Percentiles rank a stretch among this genome's conserved stretches.
Conservation (phyloP, 92 coral and sea anemone species). For the Porites evermanni region DNA sequence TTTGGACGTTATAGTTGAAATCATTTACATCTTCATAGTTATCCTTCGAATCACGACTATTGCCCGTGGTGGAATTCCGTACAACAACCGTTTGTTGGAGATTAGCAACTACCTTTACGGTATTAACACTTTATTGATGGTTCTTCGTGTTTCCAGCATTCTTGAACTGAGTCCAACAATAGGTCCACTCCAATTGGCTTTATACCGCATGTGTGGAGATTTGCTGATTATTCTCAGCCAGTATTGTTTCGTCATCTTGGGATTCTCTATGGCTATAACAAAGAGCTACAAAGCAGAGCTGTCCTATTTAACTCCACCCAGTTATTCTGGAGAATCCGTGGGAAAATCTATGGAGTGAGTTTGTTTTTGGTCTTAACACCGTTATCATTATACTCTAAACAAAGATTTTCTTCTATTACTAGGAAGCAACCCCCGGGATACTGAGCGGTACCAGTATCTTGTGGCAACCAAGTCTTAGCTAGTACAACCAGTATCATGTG, state of each 20-base stretch:
- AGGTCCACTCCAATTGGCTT: constrained; percentile 52
- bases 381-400: not conserved
- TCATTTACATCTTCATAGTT: constrained; percentile 15
- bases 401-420: not conserved
- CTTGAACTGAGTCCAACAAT: constrained; percentile 7
- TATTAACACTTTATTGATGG: constrained; percentile 32
- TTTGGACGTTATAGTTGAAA: constrained; percentile 23
- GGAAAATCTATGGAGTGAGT: not conserved
- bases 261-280: constrained; percentile 50
- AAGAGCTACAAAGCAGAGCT: constrained; percentile 25
- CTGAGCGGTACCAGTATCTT: no score
- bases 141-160: constrained; percentile 41
- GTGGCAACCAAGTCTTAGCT: no score
- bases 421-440: not conserved
- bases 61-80: constrained; percentile 6
- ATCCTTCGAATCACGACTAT: constrained; percentile 21
- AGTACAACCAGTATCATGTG: no score
- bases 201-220: constrained; percentile 46
- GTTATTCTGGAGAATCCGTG: not conserved
- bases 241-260: constrained; percentile 34
- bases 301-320: not conserved
- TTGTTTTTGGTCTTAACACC: not conserved
- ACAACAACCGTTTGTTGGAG: constrained; percentile 29
- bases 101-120: constrained; percentile 29
- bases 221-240: constrained; percentile 29